Evolutionary conservation across 2,113 vertebrate genomes (phyloP).

Genomic region (Datnioides undecimradiatus): DNA sequence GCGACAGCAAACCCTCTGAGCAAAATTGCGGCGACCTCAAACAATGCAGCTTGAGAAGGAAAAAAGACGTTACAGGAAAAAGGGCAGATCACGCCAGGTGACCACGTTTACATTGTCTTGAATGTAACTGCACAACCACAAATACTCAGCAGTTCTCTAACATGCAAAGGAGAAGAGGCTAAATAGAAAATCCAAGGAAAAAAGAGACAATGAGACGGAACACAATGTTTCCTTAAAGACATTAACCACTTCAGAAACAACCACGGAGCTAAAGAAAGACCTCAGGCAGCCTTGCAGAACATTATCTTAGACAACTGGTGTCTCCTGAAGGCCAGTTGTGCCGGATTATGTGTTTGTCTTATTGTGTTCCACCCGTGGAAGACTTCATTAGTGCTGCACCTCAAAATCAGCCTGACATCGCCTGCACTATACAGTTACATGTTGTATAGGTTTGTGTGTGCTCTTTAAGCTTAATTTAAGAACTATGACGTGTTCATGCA

Average conservation of each 20-base stretch:
- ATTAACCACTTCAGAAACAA: background rate
- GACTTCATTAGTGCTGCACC: background rate
- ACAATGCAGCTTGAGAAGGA: too few relatives aligned
- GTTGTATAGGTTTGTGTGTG: background rate
- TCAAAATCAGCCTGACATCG: background rate
- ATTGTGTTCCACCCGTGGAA: background rate
- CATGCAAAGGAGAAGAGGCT: too few relatives aligned
- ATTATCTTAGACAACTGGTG: background rate
- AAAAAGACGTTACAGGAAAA: too few relatives aligned
- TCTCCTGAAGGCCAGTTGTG: background rate
- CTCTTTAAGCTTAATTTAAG: background rate
- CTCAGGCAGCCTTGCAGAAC: background rate
- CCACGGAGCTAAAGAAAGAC: background rate
- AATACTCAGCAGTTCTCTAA: too few relatives aligned
- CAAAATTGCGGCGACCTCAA: too few relatives aligned
- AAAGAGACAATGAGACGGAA: too few relatives aligned
- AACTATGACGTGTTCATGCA: background rate
- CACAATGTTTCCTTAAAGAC: too few relatives aligned
- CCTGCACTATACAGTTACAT: background rate
- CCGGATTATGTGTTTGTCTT: background rate
- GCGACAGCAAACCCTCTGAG: too few relatives aligned
- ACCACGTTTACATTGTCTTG: too few relatives aligned
- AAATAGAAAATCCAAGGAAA: too few relatives aligned
- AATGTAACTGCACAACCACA: too few relatives aligned
- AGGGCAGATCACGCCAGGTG: too few relatives aligned